Evolutionary conservation across 2,888 invertebrate genomes (phyloP).

Genomic region (Eretmocerus hayati): DNA sequence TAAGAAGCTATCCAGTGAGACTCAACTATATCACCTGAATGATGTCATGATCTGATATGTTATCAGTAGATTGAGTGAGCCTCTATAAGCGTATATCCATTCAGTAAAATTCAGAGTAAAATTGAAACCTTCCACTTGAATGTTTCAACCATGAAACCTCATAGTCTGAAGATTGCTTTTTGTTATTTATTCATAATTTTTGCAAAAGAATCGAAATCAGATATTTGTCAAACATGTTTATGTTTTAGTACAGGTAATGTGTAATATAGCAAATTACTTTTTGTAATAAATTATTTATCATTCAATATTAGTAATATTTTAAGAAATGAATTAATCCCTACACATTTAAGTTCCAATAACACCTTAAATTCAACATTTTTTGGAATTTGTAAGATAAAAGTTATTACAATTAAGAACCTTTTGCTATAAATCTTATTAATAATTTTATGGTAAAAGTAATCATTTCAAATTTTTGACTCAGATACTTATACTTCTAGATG

Average conservation of each 20-base stretch:
- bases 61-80: conserved; percentile 25
- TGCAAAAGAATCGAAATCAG: conserved; percentile 8
- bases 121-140: conserved; percentile 5
- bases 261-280: not conserved
- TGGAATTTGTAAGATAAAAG: too few species aligned
- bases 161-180: conserved; percentile 1
- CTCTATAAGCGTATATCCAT: conserved; percentile 7
- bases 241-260: conserved; percentile 30
- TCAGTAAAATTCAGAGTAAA: too few species aligned
- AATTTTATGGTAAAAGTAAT: not conserved
- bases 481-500: conserved; percentile 18
- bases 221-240: conserved; percentile 32
- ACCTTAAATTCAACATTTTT: too few species aligned
- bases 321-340: too few species aligned
- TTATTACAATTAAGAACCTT: too few species aligned
- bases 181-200: conserved; percentile 3
- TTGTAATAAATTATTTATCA: too few species aligned
- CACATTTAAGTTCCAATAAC: too few species aligned
- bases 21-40: conserved; percentile 21
- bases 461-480: not conserved
- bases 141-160: conserved; percentile 10
- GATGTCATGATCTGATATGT: conserved; percentile 34
- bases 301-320: too few species aligned
- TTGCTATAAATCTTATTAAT: too few species aligned
- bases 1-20: too few species aligned